A percentile compares a stretch with the other conserved stretches of the same genome.
Evolutionary conservation across 2,888 invertebrate genomes (phyloP).

Genomic region (Meteorus colon): DNA sequence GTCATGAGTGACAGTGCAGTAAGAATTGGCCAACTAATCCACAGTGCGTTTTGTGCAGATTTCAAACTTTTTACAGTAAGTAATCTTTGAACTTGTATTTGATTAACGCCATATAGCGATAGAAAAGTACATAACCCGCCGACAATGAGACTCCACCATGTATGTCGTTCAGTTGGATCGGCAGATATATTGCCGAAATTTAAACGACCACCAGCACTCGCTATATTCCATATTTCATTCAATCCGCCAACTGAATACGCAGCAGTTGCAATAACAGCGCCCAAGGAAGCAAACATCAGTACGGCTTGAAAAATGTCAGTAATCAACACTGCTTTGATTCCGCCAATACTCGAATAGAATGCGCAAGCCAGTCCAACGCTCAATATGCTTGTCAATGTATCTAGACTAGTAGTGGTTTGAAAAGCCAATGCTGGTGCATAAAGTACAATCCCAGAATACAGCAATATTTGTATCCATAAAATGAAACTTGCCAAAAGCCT

Average conservation of each 20-base stretch:
- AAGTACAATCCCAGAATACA: constrained; percentile 93
- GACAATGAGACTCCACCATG: constrained; percentile 86
- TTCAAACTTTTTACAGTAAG: constrained; percentile 82
- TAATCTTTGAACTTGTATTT: constrained; percentile 86
- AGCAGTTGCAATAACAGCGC: constrained; percentile 85
- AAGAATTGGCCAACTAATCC: constrained; percentile 88
- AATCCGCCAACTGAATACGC: constrained; percentile 82
- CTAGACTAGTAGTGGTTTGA: constrained; percentile 88
- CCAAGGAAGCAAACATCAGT: constrained; percentile 89
- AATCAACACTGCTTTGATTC: constrained; percentile 92
- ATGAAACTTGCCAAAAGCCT: constrained; percentile 87
- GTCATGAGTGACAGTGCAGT: constrained; percentile 83
- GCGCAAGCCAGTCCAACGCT: constrained; percentile 86
- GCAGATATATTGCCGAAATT: constrained; percentile 81
- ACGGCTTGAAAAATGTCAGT: constrained; percentile 90
- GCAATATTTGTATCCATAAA: constrained; percentile 91
- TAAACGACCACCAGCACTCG: constrained; percentile 81
- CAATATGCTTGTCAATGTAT: constrained; percentile 82
- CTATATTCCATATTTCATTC: constrained; percentile 81
- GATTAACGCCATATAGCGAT: constrained; percentile 90
- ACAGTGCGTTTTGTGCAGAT: constrained; percentile 82
- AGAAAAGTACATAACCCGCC: constrained; percentile 89
- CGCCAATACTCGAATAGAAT: constrained; percentile 90
- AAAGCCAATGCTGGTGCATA: constrained; percentile 95
- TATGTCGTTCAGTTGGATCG: constrained; percentile 88